phyloP scores from a whole-genome alignment of 2,113 vertebrate species.

The Neodontobutis hainanensis region DNA sequence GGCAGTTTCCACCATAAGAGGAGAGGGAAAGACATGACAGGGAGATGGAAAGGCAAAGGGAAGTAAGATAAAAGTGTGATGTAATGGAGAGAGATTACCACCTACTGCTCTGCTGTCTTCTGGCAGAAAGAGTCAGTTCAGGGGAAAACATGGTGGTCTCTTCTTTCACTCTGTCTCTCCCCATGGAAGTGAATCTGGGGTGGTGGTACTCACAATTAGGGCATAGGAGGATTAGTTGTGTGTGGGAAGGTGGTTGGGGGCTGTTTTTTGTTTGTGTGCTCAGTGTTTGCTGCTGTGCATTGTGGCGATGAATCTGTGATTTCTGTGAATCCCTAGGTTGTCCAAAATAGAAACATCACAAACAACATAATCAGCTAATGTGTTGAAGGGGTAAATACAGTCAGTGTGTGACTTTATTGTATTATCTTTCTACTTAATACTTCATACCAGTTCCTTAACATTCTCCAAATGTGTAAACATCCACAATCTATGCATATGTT shows the following conservation, averaged over 20 bases:
- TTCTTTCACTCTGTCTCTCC: constrained; percentile 39
- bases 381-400: constrained; percentile 48
- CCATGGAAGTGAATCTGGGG: constrained; percentile 60
- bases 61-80: constrained; percentile 66
- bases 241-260: constrained; percentile 66
- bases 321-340: constrained; percentile 38
- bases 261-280: constrained; percentile 69
- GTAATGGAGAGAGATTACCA: constrained; percentile 66
- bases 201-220: constrained; percentile 71
- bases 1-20: constrained; percentile 58
- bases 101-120: constrained; percentile 68
- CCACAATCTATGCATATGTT: constrained; percentile 59
- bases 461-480: constrained; percentile 38
- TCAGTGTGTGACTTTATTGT: no score
- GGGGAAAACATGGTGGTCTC: constrained; percentile 55
- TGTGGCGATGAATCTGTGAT: constrained; percentile 43
- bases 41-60: constrained; percentile 59
- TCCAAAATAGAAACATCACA: constrained; percentile 62
- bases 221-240: constrained; percentile 71
- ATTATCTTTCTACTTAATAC: constrained; percentile 54
- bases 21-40: constrained; percentile 48
- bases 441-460: constrained; percentile 53
- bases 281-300: constrained; percentile 43
- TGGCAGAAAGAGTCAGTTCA: constrained; percentile 51
- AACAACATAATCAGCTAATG: constrained; percentile 60